phyloP scores from a whole-genome alignment of 2,113 vertebrate species.

The Hippocampus barbouri region DNA sequence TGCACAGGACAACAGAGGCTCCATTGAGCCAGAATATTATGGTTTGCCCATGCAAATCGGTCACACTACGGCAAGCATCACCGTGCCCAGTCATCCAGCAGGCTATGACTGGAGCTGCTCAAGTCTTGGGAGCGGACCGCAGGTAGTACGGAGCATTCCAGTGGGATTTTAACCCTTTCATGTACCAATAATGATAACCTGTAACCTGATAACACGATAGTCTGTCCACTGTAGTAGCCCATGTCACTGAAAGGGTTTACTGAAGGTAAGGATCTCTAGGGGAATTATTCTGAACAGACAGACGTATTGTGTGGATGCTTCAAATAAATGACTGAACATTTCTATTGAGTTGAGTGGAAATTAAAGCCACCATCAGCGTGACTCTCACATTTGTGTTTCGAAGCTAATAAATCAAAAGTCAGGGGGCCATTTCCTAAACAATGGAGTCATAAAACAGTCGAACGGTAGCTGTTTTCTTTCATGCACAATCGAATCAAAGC shows the following conservation, averaged over 20 bases:
- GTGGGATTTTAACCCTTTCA: conserved; percentile 29
- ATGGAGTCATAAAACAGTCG: background rate
- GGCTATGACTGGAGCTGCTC: conserved; percentile 60
- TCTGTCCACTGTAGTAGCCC: too few species aligned
- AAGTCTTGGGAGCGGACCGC: conserved; percentile 53
- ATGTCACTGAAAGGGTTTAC: background rate
- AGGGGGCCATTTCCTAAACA: too few species aligned
- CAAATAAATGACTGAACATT: background rate
- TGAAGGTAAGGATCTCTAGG: conserved; percentile 40
- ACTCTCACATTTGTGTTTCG: background rate
- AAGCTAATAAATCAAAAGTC: background rate
- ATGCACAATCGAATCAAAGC: background rate
- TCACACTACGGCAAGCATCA: conserved; percentile 72
- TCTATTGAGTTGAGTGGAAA: background rate
- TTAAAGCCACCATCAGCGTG: background rate
- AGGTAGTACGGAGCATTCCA: conserved; percentile 57
- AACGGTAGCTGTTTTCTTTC: background rate
- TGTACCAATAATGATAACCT: too few species aligned
- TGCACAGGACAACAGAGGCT: conserved; percentile 64
- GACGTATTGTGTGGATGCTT: conserved; percentile 2
- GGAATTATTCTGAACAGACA: conserved; percentile 23
- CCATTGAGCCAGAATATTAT: conserved; percentile 66
- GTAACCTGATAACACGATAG: too few species aligned
- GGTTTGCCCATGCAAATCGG: conserved; percentile 54
- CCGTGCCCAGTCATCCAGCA: conserved; percentile 51